A percentile compares a stretch with the other conserved stretches of the same genome.
phyloP scores from a whole-genome alignment of 2,797 vertebrate species.

The Discoglossus pictus region DNA sequence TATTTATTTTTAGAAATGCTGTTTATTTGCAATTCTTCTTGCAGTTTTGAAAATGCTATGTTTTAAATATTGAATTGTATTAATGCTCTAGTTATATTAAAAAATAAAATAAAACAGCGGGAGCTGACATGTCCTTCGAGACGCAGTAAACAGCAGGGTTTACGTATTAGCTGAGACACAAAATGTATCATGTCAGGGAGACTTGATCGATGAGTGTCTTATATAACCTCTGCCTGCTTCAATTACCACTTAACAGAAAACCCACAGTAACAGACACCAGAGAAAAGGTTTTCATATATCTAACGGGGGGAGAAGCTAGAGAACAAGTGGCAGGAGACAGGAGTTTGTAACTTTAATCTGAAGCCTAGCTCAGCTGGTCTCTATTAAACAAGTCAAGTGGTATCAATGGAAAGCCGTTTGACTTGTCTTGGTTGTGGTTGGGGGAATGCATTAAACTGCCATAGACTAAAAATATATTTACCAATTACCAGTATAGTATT shows the following conservation, averaged over 20 bases:
- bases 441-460: too few species aligned
- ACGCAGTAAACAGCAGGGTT: constrained; percentile 24
- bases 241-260: constrained; percentile 16
- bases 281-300: constrained; percentile 19
- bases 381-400: constrained; percentile 25
- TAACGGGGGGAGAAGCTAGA: constrained; percentile 4
- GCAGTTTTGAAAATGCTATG: too few species aligned
- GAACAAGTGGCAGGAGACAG: constrained; percentile 5
- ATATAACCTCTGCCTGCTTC: constrained; percentile 9
- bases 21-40: too few species aligned
- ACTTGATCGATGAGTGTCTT: constrained; percentile 26
- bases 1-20: too few species aligned
- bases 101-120: not conserved
- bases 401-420: constrained; percentile 10
- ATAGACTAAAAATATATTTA: too few species aligned
- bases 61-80: too few species aligned
- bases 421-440: constrained; percentile 4
- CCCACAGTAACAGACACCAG: not conserved
- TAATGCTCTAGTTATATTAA: too few species aligned
- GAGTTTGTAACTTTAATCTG: constrained; percentile 3
- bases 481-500: too few species aligned
- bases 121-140: constrained; percentile 15
- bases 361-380: constrained; percentile 22
- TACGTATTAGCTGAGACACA: constrained; percentile 14
- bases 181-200: constrained; percentile 12